Conservation (phyloP, 1,140 invertebrate species). For the Dufourea novaeangliae region DNA sequence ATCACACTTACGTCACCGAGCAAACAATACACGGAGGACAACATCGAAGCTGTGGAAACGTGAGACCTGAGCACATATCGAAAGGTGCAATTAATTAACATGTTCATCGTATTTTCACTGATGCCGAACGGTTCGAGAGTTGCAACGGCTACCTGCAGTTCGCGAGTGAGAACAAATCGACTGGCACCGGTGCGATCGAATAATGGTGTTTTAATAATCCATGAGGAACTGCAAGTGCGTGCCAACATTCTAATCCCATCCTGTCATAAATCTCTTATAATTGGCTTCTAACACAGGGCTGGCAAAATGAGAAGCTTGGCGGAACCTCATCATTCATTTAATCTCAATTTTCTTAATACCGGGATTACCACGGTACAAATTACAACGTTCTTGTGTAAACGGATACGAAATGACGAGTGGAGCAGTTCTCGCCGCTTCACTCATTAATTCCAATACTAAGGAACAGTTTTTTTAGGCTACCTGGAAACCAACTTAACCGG, state of each 20-base stretch:
- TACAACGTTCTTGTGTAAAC: not conserved
- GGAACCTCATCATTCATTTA: not conserved
- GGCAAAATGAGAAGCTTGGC: not conserved
- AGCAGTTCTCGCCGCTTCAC: not conserved
- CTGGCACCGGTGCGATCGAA: not conserved
- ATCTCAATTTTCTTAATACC: slow-evolving; percentile 2
- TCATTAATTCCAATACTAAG: not conserved
- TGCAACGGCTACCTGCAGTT: not conserved
- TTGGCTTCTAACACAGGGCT: slow-evolving; percentile 1
- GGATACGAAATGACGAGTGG: not conserved
- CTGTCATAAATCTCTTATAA: slow-evolving; percentile 7
- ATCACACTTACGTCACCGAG: no score
- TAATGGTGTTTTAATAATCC: not conserved
- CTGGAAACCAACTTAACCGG: no score
- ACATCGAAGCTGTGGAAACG: no score
- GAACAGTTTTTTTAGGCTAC: not conserved
- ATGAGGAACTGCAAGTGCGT: not conserved
- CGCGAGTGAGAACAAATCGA: not conserved
- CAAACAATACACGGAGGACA: no score
- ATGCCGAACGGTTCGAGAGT: not conserved
- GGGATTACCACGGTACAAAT: not conserved
- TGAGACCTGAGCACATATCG: not conserved
- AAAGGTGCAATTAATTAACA: not conserved
- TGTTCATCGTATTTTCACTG: not conserved
- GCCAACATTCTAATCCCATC: slow-evolving; percentile 2